Evolutionary conservation across 2,113 vertebrate species (phyloP).

Genomic region (Chaetops frenatus): DNA sequence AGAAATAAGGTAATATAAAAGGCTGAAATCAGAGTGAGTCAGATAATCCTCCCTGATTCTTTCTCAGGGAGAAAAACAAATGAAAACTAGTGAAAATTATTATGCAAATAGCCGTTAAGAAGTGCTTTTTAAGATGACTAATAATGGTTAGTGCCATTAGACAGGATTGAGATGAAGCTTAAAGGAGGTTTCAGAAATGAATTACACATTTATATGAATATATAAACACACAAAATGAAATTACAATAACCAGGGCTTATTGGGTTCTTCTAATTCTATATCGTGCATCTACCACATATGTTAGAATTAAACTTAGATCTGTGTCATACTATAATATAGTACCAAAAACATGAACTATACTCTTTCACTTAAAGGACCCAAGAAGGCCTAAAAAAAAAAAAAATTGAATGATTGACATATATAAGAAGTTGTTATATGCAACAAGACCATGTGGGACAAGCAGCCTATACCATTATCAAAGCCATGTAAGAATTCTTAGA

Average conservation of each 20-base stretch:
- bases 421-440: background rate
- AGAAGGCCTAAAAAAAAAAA: background rate
- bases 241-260: background rate
- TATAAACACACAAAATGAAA: background rate
- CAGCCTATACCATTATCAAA: background rate
- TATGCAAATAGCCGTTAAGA: background rate
- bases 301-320: background rate
- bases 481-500: background rate
- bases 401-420: background rate
- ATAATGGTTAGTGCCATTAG: background rate
- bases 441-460: background rate
- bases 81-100: background rate
- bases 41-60: background rate
- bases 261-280: background rate
- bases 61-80: background rate
- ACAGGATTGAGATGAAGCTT: background rate
- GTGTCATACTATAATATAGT: background rate
- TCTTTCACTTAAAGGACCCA: background rate
- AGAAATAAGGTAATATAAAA: background rate
- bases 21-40: background rate
- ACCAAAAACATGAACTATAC: background rate
- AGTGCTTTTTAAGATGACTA: background rate
- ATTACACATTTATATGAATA: background rate
- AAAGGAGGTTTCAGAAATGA: background rate
- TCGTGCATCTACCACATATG: background rate